These are phyloP conservation scores for Oscheius sp. DNA, from an alignment of 2,888 invertebrate species.

Conservation along the genomic window DNA sequence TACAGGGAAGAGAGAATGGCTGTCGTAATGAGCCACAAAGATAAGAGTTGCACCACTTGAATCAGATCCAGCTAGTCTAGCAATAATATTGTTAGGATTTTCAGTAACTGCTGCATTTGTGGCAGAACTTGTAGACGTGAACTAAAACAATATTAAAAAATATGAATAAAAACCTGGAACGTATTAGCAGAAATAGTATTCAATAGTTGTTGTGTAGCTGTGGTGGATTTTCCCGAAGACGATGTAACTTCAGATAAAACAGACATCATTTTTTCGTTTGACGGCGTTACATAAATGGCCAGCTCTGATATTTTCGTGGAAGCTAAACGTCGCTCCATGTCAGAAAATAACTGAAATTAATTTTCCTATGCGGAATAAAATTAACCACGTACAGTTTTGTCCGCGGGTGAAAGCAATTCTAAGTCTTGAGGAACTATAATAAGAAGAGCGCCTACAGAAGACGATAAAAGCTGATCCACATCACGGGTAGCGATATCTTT, in stretches of 20 bases:
- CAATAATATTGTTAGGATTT: conserved; percentile 34
- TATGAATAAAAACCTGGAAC: conserved; percentile 58
- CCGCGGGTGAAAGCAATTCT: conserved; percentile 49
- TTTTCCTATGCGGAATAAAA: neutral
- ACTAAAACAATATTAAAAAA: conserved; percentile 8
- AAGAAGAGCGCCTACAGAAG: conserved; percentile 65
- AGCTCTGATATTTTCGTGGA: conserved; percentile 55
- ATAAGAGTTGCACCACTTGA: conserved; percentile 84
- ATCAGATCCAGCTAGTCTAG: conserved; percentile 61
- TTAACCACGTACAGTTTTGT: conserved; percentile 47
- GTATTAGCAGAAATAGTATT: conserved; percentile 67
- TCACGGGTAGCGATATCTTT: conserved; percentile 61
- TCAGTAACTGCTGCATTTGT: conserved; percentile 26
- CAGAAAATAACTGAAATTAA: conserved; percentile 54
- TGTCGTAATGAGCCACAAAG: conserved; percentile 92
- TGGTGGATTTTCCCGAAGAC: conserved; percentile 27
- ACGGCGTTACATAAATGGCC: conserved; percentile 64
- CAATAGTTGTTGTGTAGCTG: conserved; percentile 63
- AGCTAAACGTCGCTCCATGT: conserved; percentile 55
- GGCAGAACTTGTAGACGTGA: conserved; percentile 26
- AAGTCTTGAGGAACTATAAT: conserved; percentile 69
- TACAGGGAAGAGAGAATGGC: conserved; percentile 89
- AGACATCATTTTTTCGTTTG: conserved; percentile 29
- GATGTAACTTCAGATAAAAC: conserved; percentile 25
- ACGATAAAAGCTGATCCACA: conserved; percentile 55